Base-by-base conservation (phyloP, 1,140 invertebrate genomes). In the Diploscapter pachys region DNA sequence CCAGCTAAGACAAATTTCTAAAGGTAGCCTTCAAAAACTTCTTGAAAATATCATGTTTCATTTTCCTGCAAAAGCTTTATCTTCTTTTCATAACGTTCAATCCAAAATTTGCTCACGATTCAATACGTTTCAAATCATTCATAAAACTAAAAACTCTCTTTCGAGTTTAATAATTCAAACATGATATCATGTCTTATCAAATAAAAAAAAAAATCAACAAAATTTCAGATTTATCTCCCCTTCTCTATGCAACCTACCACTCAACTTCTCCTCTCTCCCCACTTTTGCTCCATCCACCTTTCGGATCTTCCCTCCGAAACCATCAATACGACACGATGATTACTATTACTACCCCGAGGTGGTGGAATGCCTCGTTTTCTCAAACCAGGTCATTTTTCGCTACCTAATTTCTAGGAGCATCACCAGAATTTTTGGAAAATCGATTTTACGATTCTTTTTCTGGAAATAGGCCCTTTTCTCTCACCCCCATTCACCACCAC, bases 21-120 rank as follows among this genome's bases (percentile, higher is more conserved):
- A 69, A 9, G 59, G 49, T 69, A 9, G 4, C 9, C 50, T 6
- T 49, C 62, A 61, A 5, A 6, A 31, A 13, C 13, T 6, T 3
- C 62, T 70, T 70, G 59, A 49, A 68, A n/a, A 5, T 48, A n/a
- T 48, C 31, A 63, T 6, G 31, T 63, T 63, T 5, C 4, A 48
- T 6, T 13, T 63, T n/a, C 3, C 50, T 49, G n/a, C 49, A 11
- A 50, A 31, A 4, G 11, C 4, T 31, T 57, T 57, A 8, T 9
- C 49, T 69, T 54, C 51, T 31, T 11, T 57, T n/a, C 13, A 11
- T 67, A 6, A 51, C 3, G 9, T 51, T 31, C 31, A 49, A n/a
- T 65, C 63, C 63, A 65, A 51, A 51, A 52, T 52, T 65, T 53
- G 56, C 62, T 59, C 62, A 59, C 56, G 59, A 70, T 70, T 70